phyloP scores from a whole-genome alignment of 1,140 invertebrate species.

The Whitmania pigra region DNA sequence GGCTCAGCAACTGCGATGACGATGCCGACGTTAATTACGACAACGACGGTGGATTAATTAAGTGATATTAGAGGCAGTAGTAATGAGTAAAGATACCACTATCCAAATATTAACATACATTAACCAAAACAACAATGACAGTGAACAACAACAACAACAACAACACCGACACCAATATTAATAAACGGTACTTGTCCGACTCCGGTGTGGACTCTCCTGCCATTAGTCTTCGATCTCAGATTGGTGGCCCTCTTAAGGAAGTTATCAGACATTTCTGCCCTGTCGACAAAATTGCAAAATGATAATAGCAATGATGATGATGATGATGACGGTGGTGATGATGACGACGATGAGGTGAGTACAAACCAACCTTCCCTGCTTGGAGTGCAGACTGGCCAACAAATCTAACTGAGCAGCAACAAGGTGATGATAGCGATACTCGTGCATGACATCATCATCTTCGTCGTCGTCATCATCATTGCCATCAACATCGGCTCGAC shows the following conservation, averaged over 20 bases:
- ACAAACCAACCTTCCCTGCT: constrained; percentile 7
- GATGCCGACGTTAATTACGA: too few relatives aligned
- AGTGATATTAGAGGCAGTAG: too few relatives aligned
- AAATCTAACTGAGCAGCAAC: constrained; percentile 5
- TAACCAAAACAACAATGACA: too few relatives aligned
- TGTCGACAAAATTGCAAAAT: neutral
- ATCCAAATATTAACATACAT: too few relatives aligned
- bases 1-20: too few relatives aligned
- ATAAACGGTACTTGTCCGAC: too few relatives aligned
- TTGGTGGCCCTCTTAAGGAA: neutral
- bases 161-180: too few relatives aligned
- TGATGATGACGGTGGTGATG: neutral
- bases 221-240: neutral
- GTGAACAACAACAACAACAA: too few relatives aligned
- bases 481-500: neutral
- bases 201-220: too few relatives aligned
- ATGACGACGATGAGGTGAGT: neutral
- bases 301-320: neutral
- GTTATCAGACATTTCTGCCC: neutral
- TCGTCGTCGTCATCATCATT: neutral
- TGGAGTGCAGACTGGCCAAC: neutral
- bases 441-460: neutral
- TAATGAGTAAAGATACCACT: too few relatives aligned
- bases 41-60: too few relatives aligned
- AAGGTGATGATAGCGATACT: neutral